Conservation (phyloP, 1,140 invertebrate genomes). For the Chrysomallon squamiferum region DNA sequence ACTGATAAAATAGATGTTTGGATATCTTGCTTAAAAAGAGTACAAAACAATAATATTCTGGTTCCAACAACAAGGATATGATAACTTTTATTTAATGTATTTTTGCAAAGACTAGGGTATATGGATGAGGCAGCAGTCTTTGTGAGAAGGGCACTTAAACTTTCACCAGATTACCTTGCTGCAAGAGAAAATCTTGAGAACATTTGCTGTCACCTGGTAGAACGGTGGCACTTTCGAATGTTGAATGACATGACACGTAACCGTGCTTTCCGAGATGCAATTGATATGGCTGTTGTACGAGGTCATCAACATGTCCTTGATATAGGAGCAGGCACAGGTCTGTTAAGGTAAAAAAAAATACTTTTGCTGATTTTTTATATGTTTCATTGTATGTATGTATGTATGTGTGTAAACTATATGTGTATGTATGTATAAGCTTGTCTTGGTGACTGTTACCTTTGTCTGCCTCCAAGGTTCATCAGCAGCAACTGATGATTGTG, state of each 20-base stretch:
- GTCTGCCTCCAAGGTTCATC: too few species aligned
- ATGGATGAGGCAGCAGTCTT: conserved; percentile 55
- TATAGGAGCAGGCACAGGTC: conserved; percentile 77
- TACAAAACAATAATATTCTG: too few species aligned
- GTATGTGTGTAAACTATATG: too few species aligned
- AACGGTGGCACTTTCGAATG: conserved; percentile 84
- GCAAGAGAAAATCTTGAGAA: conserved; percentile 63
- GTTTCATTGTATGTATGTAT: not conserved
- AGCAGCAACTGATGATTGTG: too few species aligned
- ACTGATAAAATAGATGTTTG: too few species aligned
- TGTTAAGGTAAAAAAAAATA: conserved; percentile 66
- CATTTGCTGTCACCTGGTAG: conserved; percentile 66
- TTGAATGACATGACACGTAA: conserved; percentile 78
- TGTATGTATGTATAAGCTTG: too few species aligned
- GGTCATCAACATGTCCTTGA: conserved; percentile 72
- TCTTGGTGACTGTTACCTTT: too few species aligned
- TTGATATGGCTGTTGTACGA: conserved; percentile 67
- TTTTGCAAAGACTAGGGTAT: conserved; percentile 60
- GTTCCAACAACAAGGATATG: too few species aligned
- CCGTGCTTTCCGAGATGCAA: conserved; percentile 71
- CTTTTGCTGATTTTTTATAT: too few species aligned
- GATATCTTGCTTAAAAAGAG: too few species aligned
- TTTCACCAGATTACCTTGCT: conserved; percentile 53
- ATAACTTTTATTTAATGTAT: too few species aligned
- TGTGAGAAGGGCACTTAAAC: conserved; percentile 53